Evolutionary conservation across 2,888 invertebrate genomes (phyloP).

Genomic region (Lasioglossum lativentre): DNA sequence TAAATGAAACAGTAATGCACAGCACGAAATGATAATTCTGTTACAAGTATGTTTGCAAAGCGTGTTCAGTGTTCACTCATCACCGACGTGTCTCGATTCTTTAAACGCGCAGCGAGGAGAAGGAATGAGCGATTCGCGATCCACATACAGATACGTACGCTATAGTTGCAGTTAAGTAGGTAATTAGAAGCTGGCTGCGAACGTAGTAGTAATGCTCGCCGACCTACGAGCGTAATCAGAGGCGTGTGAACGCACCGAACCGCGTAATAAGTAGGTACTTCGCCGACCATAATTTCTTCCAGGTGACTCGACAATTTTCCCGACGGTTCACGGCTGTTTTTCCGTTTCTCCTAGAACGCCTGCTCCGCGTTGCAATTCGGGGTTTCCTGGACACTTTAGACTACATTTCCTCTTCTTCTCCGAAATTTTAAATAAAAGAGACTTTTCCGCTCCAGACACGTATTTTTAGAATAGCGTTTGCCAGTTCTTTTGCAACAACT

Average conservation of each 20-base stretch:
- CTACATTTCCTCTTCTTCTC: not conserved
- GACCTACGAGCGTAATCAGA: slow-evolving; percentile 62
- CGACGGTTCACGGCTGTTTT: slow-evolving; percentile 22
- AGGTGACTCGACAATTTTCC: slow-evolving; percentile 55
- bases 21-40: not conserved
- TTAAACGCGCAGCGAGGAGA: not conserved
- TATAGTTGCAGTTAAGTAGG: slow-evolving; percentile 38
- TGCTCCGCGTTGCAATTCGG: not conserved
- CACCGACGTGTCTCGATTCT: not conserved
- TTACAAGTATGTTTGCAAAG: not conserved
- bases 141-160: not conserved
- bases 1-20: not conserved
- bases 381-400: slow-evolving; percentile 5
- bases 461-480: not conserved
- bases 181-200: slow-evolving; percentile 48
- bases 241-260: slow-evolving; percentile 61
- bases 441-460: not conserved
- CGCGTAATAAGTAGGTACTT: slow-evolving; percentile 71
- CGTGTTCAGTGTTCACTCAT: not conserved
- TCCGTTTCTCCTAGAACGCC: not conserved
- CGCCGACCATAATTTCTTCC: slow-evolving; percentile 65
- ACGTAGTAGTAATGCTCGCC: slow-evolving; percentile 34
- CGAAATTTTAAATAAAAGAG: not conserved
- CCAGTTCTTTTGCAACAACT: not conserved
- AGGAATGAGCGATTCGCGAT: not conserved